Conservation (phyloP, 2,113 vertebrate genomes). For the Phrynosoma blainvillii region DNA sequence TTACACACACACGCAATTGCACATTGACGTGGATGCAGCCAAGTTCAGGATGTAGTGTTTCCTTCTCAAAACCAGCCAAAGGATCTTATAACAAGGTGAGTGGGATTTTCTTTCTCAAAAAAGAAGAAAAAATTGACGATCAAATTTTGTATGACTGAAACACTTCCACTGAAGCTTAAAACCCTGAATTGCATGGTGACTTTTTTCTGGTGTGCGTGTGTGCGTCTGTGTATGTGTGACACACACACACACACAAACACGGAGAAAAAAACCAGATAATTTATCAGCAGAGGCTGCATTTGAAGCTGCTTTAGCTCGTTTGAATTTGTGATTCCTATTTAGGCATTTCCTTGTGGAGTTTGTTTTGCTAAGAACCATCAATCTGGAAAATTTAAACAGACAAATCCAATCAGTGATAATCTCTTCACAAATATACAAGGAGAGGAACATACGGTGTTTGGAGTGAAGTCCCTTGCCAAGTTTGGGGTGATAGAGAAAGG, state of each 20-base stretch:
- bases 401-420: constrained; percentile 35
- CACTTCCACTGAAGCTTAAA: not conserved
- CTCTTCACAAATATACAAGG: constrained; percentile 23
- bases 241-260: too few relatives aligned
- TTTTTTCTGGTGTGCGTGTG: not conserved
- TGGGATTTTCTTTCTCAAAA: not conserved
- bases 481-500: not conserved
- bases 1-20: not conserved
- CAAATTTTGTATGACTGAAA: not conserved
- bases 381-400: constrained; percentile 41
- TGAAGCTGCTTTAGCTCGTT: not conserved
- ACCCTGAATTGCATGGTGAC: not conserved
- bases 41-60: not conserved
- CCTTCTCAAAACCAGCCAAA: not conserved
- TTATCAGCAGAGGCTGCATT: not conserved
- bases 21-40: not conserved
- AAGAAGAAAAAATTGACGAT: not conserved
- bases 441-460: not conserved
- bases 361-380: constrained; percentile 29
- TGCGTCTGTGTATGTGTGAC: not conserved
- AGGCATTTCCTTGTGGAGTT: not conserved
- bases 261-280: not conserved
- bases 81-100: not conserved
- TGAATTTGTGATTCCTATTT: not conserved
- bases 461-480: not conserved